A percentile compares a stretch with the other conserved stretches of the same genome.
phyloP scores from a whole-genome alignment of 2,113 vertebrate species.

The Lepus europaeus region DNA sequence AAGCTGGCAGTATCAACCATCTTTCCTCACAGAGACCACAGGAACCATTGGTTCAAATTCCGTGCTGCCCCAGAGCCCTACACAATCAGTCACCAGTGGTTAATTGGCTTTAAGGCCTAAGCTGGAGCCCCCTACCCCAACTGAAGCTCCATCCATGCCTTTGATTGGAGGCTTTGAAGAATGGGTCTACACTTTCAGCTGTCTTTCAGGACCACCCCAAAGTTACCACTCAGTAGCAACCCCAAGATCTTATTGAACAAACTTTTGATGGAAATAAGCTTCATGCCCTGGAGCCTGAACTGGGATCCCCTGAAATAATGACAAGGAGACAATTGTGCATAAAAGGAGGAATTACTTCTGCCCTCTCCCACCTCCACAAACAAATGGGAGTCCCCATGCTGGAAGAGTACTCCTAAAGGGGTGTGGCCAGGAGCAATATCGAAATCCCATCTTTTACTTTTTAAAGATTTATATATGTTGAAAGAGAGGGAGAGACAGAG shows the following conservation, averaged over 20 bases:
- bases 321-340: not conserved
- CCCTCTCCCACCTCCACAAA: not conserved
- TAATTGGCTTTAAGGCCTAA: not conserved
- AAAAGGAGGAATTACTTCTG: not conserved
- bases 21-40: not conserved
- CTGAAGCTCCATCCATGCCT: not conserved
- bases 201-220: not conserved
- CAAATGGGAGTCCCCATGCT: not conserved
- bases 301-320: not conserved
- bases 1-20: not conserved
- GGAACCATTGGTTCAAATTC: not conserved
- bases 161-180: not conserved
- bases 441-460: too few species aligned
- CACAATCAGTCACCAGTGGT: not conserved
- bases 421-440: not conserved
- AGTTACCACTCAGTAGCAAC: not conserved
- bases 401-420: not conserved
- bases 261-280: not conserved
- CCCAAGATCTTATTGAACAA: not conserved
- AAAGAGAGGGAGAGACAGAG: too few species aligned
- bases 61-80: not conserved
- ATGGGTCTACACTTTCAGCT: not conserved
- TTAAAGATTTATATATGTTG: too few species aligned
- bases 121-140: not conserved
- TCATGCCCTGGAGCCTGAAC: not conserved